These are phyloP conservation scores for Theretra japonica DNA, from an alignment of 2,888 invertebrate species.

Conservation along the genomic window DNA sequence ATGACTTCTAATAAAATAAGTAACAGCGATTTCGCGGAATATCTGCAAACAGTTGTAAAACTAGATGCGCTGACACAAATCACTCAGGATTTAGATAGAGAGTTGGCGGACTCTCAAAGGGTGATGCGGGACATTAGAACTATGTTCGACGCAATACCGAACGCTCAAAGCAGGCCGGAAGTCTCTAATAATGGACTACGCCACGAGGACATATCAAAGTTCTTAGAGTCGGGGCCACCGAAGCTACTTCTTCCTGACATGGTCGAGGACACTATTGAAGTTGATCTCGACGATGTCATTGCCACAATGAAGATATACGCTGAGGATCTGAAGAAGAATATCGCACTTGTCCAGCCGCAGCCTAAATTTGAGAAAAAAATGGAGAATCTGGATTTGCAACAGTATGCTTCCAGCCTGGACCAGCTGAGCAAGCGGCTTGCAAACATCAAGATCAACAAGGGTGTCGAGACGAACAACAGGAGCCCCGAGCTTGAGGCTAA, in stretches of 20 bases:
- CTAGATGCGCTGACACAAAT: slow-evolving; percentile 68
- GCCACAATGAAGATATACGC: slow-evolving; percentile 65
- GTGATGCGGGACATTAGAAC: slow-evolving; percentile 68
- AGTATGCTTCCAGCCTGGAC: slow-evolving; percentile 67
- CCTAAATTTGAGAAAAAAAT: slow-evolving; percentile 43
- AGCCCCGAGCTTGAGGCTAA: slow-evolving; percentile 67
- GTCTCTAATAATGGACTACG: slow-evolving; percentile 35
- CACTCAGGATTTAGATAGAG: slow-evolving; percentile 65
- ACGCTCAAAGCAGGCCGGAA: slow-evolving; percentile 30
- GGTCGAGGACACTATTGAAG: slow-evolving; percentile 54
- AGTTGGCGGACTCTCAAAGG: slow-evolving; percentile 68
- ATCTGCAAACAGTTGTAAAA: slow-evolving; percentile 64
- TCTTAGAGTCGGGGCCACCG: slow-evolving; percentile 62
- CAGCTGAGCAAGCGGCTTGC: slow-evolving; percentile 67
- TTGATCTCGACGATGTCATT: slow-evolving; percentile 66
- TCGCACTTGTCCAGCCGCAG: slow-evolving; percentile 43
- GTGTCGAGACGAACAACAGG: slow-evolving; percentile 50
- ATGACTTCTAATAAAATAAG: slow-evolving; percentile 42
- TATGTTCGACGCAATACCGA: slow-evolving; percentile 61
- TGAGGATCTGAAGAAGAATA: slow-evolving; percentile 66
- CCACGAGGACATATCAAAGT: slow-evolving; percentile 62
- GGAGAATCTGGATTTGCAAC: slow-evolving; percentile 59
- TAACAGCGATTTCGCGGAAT: slow-evolving; percentile 57
- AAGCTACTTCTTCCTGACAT: slow-evolving; percentile 69
- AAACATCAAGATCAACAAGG: slow-evolving; percentile 61